Evolutionary conservation across 2,113 vertebrate species (phyloP), one percentile per base, ranked within the genome.

Genomic region (Hypanus sabinus): DNA sequence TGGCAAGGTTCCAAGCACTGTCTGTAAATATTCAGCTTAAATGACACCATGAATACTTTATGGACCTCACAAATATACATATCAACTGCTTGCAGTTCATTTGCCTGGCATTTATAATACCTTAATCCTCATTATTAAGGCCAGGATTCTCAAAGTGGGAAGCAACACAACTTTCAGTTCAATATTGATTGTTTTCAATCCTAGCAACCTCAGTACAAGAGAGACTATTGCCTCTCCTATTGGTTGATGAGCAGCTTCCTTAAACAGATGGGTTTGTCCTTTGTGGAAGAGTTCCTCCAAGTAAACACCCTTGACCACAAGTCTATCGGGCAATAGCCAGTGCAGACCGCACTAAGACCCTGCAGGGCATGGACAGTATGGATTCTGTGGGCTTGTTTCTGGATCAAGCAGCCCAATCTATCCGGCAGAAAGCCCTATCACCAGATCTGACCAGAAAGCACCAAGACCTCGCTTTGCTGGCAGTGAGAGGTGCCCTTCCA

Each of bases 61-160:
- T 90, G 60, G 85, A 8, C 30, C 85, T 60, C 30, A 90, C 85
- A 90, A 90, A 90, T 33, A 68, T 65, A 65, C 85, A 90, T 36
- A n/a, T 90, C 85, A 90, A 90, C 14, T 90, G 16, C 85, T 36
- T 90, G 85, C 57, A 65, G 85, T 90, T 90, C 85, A 90, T 90
- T 90, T 68, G 57, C 60, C 71, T 33, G 60, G 85, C 85, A 36
- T 90, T 68, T 90, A 90, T 68, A 65, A 65, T 22, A 90, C 7
- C 85, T 90, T 90, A 90, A 90, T 90, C 85, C 85, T 65, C 60
- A 36, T 33, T 62, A 87, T 87, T 30, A 87, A 87, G 83, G 55
- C 57, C 18, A 22, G 57, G 14, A 33, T 16, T 33, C 62, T 65
- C 1, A 90, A 33, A 33, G 60, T 22, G 14, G 62, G 62, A 90